Evolutionary conservation across 2,797 vertebrate genomes (phyloP), one percentile per base, ranked within the genome.

Genomic region (Labeo calbasu): DNA sequence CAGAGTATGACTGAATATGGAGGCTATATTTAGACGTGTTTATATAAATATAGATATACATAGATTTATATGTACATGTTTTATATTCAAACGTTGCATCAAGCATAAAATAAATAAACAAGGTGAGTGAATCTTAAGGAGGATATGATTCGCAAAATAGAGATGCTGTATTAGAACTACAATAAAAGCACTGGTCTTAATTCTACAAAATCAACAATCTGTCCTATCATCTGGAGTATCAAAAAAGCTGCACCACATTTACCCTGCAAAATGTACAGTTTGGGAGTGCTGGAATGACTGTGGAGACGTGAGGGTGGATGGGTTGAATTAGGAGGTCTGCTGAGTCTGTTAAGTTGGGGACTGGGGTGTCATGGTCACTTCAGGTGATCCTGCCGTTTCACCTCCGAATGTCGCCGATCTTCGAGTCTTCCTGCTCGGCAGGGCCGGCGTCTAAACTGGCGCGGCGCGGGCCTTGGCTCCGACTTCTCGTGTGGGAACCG

Each of bases 281-380:
- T 96, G 96, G 94, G 96, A 91, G 91, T 95, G 95, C 95, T 97
- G 98, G 97, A 98, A 98, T 98, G 98, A 97, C 96, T 96, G 85
- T 88, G 92, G 92, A 94, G 89, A 94, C 78, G 92, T 81, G 94
- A 88, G 93, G 95, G 95, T 94, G 93, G 90, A 88, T 90, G 82
- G 89, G 91, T 89, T 90, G 84, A 87, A 89, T 53, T 14, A 57
- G 21, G 13, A 61, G 90, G 86, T 85, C 89, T 88, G 85, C 92
- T 93, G 89, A 92, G 93, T 95, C 91, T 94, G 91, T 93, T 81
- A 81, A 89, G 73, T 77, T 89, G 91, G 90, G 80, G 90, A 89
- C 88, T 83, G 90, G 77, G 66, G 82, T 73, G 81, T 90, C 88
- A 57, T 87, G 66, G 80, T 84, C 25, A 59, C 80, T 70, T 61